Base-by-base conservation (phyloP, 2,797 vertebrate genomes). In the Ciconia nigra region DNA sequence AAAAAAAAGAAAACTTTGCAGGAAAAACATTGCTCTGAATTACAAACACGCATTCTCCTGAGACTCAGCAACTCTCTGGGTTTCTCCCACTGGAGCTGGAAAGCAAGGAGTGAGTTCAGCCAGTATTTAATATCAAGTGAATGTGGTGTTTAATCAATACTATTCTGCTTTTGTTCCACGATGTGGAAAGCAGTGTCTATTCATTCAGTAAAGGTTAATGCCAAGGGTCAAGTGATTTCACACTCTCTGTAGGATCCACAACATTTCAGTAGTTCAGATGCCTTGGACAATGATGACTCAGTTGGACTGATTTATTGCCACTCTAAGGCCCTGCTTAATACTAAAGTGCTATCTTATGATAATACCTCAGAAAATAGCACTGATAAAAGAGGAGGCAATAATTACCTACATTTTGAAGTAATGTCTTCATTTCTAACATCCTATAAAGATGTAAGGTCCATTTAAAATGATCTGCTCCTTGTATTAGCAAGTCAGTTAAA, bases 181-280 rank as follows among this genome's bases (percentile, higher is more conserved):
- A 98, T 98, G 98, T 98, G 98, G 98, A 99, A 99, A 99, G 98
- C 98, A 97, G 98, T 98, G 98, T 98, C 98, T 99, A 99, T 99
- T 99, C 99, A 99, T 98, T 98, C 98, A 98, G 98, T 98, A 99
- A 99, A 99, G 99, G 99, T 99, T 99, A 99, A 99, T 99, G 99
- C 99, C 98, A 98, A 98, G 98, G 99, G 99, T 99, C 99, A 99
- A 99, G 99, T 99, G 99, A 99, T 99, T 99, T 99, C 99, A 99
- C 99, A 99, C 99, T 99, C 98, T 98, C 99, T 95, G 98, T 98
- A 98, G 98, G 98, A 99, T 99, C 98, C 98, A 98, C 98, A 98
- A 94, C 99, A 98, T 98, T 99, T 98, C 98, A 98, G 98, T 98
- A 98, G 98, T 98, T 98, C 98, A 98, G 98, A 99, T 98, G 98